Evolutionary conservation across 2,113 vertebrate species (phyloP), one percentile per base, ranked within the genome.

Genomic region (Turdus rufiventris): DNA sequence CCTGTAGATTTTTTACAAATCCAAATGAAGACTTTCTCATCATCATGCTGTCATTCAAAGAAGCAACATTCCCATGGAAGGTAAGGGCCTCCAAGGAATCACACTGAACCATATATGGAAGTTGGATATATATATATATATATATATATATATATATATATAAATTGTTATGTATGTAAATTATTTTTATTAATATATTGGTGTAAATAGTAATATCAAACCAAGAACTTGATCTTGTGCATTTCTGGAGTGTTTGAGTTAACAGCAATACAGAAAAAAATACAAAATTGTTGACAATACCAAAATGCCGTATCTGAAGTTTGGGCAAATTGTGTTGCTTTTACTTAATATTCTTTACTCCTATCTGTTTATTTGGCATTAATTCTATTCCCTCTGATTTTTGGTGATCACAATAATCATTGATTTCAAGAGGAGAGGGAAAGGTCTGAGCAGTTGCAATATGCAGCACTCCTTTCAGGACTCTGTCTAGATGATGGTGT

Each of bases 401-500:
- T 58, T 60, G 26, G 25, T 28, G 28, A 24, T 62, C 56, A 17
- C 33, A 38, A 8, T 50, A 18, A 63, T 31, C 4, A 5, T 1
- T 31, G 18, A 8, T 18, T 40, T 28, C 36, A 72, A 15, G 6
- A 50, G 12, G 20, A 54, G 12, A 1, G 5, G 40, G 58, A 78
- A 62, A 88, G 23, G 14, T 16, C 3, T 6, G n/a, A 73, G 19
- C 25, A 47, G 14, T 3, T 81, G 47, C 58, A 38, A 24, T 5
- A 14, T 8, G 12, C 15, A 28, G 26, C 4, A 6, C 8, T 61
- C 9, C 38, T 54, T 47, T 67, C 0, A 5, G 48, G 19, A 33
- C 11, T 18, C 47, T 4, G 0, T 7, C 3, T 1, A 16, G 31
- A 14, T 53, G 29, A 25, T n/a, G 18, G 8, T 2, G 19, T 21